phyloP scores from a whole-genome alignment of 2,113 vertebrate species.

The Centropus bengalensis region DNA sequence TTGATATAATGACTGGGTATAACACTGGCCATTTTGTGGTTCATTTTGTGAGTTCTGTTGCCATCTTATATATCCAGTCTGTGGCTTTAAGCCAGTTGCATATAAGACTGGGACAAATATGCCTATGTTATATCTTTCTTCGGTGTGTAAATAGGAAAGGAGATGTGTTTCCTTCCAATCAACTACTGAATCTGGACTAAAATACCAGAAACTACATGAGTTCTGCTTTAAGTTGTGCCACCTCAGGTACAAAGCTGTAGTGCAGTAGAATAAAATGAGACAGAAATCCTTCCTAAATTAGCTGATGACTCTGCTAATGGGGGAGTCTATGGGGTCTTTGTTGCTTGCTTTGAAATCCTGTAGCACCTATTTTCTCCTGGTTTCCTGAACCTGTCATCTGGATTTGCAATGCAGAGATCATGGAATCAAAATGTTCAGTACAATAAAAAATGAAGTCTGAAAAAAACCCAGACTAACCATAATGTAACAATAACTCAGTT shows the following conservation, averaged over 20 bases:
- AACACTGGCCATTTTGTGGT: no score
- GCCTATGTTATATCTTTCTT: background rate
- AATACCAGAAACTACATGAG: background rate
- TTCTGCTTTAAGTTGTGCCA: background rate
- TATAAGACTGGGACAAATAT: background rate
- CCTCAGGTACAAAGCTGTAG: background rate
- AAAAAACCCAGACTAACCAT: background rate
- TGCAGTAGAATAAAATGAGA: background rate
- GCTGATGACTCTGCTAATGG: background rate
- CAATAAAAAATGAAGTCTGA: background rate
- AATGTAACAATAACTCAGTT: background rate
- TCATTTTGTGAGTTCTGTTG: background rate
- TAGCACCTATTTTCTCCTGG: background rate
- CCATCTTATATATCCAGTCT: background rate
- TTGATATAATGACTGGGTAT: background rate
- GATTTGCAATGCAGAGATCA: background rate
- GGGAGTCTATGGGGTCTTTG: background rate
- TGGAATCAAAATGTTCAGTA: background rate
- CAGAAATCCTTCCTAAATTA: background rate
- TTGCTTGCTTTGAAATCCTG: background rate
- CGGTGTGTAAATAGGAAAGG: background rate
- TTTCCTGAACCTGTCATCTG: background rate
- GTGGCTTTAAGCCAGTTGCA: background rate
- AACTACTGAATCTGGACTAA: background rate
- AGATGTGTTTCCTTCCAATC: background rate